Base-by-base conservation (phyloP, 2,888 invertebrate genomes). In the Tubulanus polymorphus region DNA sequence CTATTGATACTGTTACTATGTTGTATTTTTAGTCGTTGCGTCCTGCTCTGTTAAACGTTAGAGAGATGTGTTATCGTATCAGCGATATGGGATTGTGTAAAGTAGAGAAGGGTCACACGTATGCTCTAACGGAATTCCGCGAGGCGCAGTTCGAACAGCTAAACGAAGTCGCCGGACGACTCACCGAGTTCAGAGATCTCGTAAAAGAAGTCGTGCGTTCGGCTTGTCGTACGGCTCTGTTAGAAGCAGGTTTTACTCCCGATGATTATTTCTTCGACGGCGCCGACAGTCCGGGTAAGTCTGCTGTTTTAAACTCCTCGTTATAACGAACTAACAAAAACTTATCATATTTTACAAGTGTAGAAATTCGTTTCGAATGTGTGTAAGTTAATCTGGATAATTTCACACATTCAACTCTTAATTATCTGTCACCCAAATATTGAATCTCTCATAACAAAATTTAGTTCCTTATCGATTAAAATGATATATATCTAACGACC, bases 191-290 rank as follows among this genome's bases (percentile, higher is more conserved):
- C 69, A 72, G 74, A 37, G 79, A 80, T 29, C 75, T 84, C 12
- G 82, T 85, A 0, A 83, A 83, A 70, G 84, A 85, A 61, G 81
- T 85, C 26, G 80, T 87, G 15, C 81, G 84, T 63, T 84, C 87
- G 50, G 87, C 91, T 0, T 91, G 91, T 68, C 84, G 89, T 54
- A 84, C 85, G 0, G 88, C 91, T 0, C 82, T 93, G 1, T 82
- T 86, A 46, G 84, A 84, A 2, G 86, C 86, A 64, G 91, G 91
- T 0, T 93, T 91, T 72, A 86, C 88, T 1, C 86, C 86, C 6
- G 89, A 91, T 67, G 91, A 92, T 64, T 79, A 79, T 56, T 79
- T 77, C 65, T 76, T 74, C 64, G 76, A 76, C 62, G 74, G 72
- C n/a, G 63, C 67, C 12, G 67, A 70, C 26, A 68, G 62, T 51